phyloP scores from a whole-genome alignment of 2,888 invertebrate species.

The Ophion obscuratus region DNA sequence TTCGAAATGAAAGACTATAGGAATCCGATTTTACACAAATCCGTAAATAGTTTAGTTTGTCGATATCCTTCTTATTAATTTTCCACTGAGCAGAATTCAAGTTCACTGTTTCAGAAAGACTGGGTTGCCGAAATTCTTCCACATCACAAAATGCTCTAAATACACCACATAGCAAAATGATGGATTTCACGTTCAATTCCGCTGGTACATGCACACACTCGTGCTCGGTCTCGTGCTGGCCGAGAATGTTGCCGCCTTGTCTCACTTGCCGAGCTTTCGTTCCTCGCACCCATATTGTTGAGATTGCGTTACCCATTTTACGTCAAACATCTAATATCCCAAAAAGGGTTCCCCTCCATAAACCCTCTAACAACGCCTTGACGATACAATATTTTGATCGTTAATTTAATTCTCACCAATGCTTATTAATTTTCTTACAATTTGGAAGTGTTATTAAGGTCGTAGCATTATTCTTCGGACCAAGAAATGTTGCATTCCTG shows the following conservation, averaged over 20 bases:
- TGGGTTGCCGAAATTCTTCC: too few relatives aligned
- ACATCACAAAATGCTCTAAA: too few relatives aligned
- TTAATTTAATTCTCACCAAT: background rate
- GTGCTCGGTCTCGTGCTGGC: constrained; percentile 23
- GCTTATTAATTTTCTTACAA: background rate
- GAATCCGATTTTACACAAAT: too few relatives aligned
- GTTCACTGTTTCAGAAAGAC: too few relatives aligned
- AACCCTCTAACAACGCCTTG: constrained; percentile 37
- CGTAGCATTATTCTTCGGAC: too few relatives aligned
- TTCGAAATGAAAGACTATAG: too few relatives aligned
- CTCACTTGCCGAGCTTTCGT: constrained; percentile 70
- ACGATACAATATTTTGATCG: constrained; percentile 7
- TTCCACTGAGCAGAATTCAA: too few relatives aligned
- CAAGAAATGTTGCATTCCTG: too few relatives aligned
- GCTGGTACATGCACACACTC: constrained; percentile 30
- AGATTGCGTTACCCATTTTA: constrained; percentile 65
- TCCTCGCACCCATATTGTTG: constrained; percentile 52
- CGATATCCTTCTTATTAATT: too few relatives aligned
- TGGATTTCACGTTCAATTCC: constrained; percentile 48
- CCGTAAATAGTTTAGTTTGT: too few relatives aligned
- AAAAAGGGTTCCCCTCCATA: constrained; percentile 11
- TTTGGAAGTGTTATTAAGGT: too few relatives aligned
- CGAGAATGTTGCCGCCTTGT: constrained; percentile 70
- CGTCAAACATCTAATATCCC: constrained; percentile 29
- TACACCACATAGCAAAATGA: too few relatives aligned